Evolutionary conservation across 2,888 invertebrate species (phyloP), one percentile per base, ranked within the genome.

Genomic region (Onthophagus sagittarius): DNA sequence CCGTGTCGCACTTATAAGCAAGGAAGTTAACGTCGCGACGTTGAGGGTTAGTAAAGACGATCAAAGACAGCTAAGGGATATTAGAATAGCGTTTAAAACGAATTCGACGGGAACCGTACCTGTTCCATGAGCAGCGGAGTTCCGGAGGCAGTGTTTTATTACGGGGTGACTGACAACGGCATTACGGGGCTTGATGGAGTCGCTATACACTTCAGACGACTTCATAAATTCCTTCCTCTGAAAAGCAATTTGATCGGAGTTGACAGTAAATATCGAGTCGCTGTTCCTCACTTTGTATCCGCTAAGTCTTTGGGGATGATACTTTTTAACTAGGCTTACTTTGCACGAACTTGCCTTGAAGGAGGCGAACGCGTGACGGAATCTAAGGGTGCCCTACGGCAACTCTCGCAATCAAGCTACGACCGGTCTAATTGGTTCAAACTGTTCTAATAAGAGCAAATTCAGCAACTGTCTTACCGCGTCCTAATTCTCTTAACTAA

Each of bases 401-500:
- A 23, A 23, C 67, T 15, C 32, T 67, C 67, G 67, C 67, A 67
- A 67, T 67, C 67, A 67, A 67, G 67, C 67, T 31, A 23, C 67
- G 32, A 32, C 67, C 67, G 67, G 23, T 67, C 67, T 67, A 67
- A 67, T 67, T 67, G 67, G 67, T 67, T 67, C 67, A 67, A 67
- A 67, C 67, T 67, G 67, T 23, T 67, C 67, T 67, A 67, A 67
- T 67, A 67, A 67, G 67, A 23, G 31, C 31, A 67, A 67, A 67
- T 67, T 67, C 67, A 67, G 32, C 67, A 67, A 67, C 67, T 67
- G 67, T 32, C 67, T 67, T 67, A n/a, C n/a, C 67, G n/a, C 67
- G 67, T 31, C 67, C 67, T 67, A 67, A 67, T 67, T 67, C 67
- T 31, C 67, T 67, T 67, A 67, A 67, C 67, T 53, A 53, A 53